Percentiles rank a stretch among this genome's conserved stretches.
Evolutionary conservation across 1,140 invertebrate species (phyloP).

Genomic region (Pentalonia nigronervosa): DNA sequence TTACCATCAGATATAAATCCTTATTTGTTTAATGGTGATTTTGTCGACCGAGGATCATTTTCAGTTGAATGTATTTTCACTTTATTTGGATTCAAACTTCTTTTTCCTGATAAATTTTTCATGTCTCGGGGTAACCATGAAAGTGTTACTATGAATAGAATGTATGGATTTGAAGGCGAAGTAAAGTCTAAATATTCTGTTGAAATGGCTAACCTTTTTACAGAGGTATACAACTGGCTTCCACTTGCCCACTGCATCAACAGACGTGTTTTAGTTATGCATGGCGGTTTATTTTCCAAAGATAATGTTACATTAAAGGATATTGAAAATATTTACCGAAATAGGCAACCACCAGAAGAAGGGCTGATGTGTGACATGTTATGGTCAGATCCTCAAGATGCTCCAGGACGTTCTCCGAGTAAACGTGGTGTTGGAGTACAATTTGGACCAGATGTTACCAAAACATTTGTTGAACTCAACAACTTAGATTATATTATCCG

Average conservation of each 20-base stretch:
- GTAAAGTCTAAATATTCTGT: constrained; percentile 93
- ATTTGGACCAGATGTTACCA: constrained; percentile 97
- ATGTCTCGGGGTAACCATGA: constrained; percentile 91
- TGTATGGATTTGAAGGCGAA: constrained; percentile 99
- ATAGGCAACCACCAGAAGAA: constrained; percentile 95
- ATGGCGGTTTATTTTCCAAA: constrained; percentile 89
- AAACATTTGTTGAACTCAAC: constrained; percentile 84
- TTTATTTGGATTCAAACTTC: constrained; percentile 94
- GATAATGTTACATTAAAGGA: constrained; percentile 92
- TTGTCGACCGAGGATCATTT: constrained; percentile 98
- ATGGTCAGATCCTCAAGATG: constrained; percentile 97
- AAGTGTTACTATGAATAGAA: constrained; percentile 97
- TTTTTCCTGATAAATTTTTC: constrained; percentile 97
- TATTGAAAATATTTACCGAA: constrained; percentile 86
- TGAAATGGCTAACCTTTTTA: constrained; percentile 96
- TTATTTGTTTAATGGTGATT: constrained; percentile 98
- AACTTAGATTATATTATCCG: constrained; percentile 92
- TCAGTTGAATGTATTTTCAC: constrained; percentile 99
- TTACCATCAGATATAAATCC: constrained; percentile 94
- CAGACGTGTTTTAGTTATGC: constrained; percentile 90
- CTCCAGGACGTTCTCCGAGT: constrained; percentile 84
- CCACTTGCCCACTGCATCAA: constrained; percentile 97
- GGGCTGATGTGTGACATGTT: constrained; percentile 97
- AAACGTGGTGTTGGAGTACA: constrained; percentile 98
- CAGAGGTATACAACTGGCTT: constrained; percentile 97